Evolutionary conservation across 2,113 vertebrate genomes (phyloP), one percentile per base, ranked within the genome.

Genomic region (Xenopus tropicalis): DNA sequence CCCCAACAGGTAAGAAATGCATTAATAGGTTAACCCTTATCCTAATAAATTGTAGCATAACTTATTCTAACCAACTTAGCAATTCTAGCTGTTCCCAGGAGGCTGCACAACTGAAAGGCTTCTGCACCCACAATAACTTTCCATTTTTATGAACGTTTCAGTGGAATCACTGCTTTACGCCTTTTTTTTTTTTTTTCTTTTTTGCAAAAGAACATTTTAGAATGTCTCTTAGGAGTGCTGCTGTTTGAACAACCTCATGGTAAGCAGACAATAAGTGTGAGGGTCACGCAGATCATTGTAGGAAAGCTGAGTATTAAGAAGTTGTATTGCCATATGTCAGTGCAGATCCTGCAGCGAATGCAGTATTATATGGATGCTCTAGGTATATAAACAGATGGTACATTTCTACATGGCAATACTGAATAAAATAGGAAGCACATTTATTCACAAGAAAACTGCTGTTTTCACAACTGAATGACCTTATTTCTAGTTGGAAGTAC

Each of bases 211-310:
- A 1, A 37, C 3, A 37, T 37, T 37, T 37, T 37, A 37, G 6
- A 37, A 37, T 37, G 29, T 37, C 29, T 9, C 29, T 37, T 37
- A 37, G 19, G 52, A 54, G 8, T 54, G 19, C 52, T 54, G 54
- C 54, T 64, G 25, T 51, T 43, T 22, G 44, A 14, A 52, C 44
- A 17, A 42, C 72, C 42, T 56, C 51, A 11, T 37, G 42, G 72
- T 74, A 74, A 74, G 52, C 65, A 74, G 66, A 66, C 44, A 74
- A 69, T 74, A 74, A 14, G 57, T 54, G 58, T 68, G 72, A 54
- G 66, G 73, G 73, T 76, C 66, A 76, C 69, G 23, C 58, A 29
- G 58, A 20, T 20, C 14, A 43, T 42, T 24, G 21, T 25, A 42
- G 29, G 14, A 69, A 14, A 61, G 52, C 43, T 61, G 63, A 69